Base-by-base conservation (phyloP, 2,888 invertebrate species). In the Drosophila suboccidentalis region DNA sequence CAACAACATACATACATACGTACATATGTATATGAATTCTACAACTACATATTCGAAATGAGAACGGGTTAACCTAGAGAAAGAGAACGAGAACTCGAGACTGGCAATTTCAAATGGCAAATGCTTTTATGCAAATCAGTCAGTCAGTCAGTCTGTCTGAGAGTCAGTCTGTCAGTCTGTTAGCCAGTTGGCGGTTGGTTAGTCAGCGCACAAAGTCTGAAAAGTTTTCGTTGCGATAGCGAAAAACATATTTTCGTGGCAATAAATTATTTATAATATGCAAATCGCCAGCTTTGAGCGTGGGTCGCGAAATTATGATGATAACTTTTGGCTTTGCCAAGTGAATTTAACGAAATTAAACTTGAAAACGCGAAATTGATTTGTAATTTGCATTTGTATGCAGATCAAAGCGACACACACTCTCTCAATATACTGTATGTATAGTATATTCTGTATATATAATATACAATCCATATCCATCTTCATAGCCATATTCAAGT, bases 251-350 rank as follows among this genome's bases (percentile, higher is more conserved):
- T 82, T 84, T 85, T 90, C 90, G 84, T 89, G 90, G 84, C 82
- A 84, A 87, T 90, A 87, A 90, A 87, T 90, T 74, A 87, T 87
- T 87, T 90, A 87, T 87, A 87, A 83, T 83, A 87, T 90, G 86
- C 89, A 88, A 87, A 90, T 90, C 34, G 34, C 15, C 8, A 44
- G 29, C 46, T 57, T 38, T 38, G 58, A 78, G 78, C 77, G 80
- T 77, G 74, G 83, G 83, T 58, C 46, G 81, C 74, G 34, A 79
- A 79, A 82, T 84, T 71, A 86, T 80, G 84, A 83, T 73, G 78
- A 87, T 81, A 87, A 84, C 80, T 85, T 74, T 62, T 73, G 68
- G 78, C 64, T 70, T 63, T 65, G 75, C 70, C 69, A 80, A 76
- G 78, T 71, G 68, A 87, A 71, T 82, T 84, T 72, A 82, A 84